These are phyloP conservation scores for Tangara arthus DNA, from an alignment of 2,797 vertebrate species.

Conservation along the genomic window DNA sequence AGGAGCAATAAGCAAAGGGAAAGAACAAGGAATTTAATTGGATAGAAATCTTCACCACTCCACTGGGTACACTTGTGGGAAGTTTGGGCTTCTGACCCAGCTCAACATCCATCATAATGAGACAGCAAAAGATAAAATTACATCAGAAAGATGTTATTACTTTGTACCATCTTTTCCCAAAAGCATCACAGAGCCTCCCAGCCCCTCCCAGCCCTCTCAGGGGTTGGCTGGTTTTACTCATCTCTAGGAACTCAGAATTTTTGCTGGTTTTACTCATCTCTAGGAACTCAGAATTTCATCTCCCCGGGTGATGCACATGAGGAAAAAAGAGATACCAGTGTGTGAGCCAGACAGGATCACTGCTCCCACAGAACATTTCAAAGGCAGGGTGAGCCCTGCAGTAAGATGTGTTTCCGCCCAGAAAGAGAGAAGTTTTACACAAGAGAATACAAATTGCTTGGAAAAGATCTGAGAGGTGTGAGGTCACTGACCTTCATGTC, in stretches of 20 bases:
- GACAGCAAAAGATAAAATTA: not conserved
- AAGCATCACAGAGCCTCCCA: not conserved
- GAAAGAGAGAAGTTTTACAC: not conserved
- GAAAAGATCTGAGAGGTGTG: not conserved
- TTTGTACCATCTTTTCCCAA: not conserved
- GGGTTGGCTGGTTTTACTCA: not conserved
- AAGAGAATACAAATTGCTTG: not conserved
- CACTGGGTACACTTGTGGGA: not conserved
- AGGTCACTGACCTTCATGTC: not conserved
- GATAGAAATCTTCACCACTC: not conserved
- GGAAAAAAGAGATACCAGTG: not conserved
- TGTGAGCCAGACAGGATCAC: not conserved
- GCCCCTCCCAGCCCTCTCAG: not conserved
- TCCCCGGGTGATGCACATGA: not conserved
- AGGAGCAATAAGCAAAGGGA: not conserved
- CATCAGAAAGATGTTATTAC: not conserved
- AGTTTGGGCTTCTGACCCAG: not conserved
- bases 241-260: not conserved
- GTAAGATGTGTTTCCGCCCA: not conserved
- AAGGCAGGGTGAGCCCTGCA: not conserved
- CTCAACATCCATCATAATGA: not conserved
- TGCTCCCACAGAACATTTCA: not conserved
- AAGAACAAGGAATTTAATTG: not conserved
- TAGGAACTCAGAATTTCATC: not conserved
- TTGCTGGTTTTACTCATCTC: not conserved